Evolutionary conservation across 2,797 vertebrate species (phyloP).

Genomic region (Zalophus californianus): DNA sequence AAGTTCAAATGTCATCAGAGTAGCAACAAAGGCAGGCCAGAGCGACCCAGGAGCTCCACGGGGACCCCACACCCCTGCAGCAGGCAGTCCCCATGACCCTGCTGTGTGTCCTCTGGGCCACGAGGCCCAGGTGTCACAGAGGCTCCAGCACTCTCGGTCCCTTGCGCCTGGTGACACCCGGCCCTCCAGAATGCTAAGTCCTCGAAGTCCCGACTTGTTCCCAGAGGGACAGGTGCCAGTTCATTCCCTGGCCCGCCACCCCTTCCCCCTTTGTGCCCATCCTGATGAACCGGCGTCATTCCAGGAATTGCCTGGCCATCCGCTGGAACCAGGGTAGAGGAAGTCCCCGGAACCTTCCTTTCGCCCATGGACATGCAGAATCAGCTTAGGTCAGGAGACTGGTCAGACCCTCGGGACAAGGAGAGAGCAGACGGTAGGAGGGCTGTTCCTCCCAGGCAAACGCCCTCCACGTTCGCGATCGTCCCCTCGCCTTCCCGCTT

Average conservation of each 20-base stretch:
- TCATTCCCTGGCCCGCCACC: too few relatives aligned
- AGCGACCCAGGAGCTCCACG: fast-evolving
- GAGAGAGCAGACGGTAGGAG: neutral
- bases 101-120: neutral
- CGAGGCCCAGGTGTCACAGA: neutral
- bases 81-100: neutral
- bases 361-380: neutral
- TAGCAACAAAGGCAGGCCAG: neutral
- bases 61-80: neutral
- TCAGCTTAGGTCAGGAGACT: neutral
- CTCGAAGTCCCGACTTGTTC: neutral
- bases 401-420: neutral
- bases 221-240: neutral
- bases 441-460: neutral
- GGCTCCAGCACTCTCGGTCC: neutral
- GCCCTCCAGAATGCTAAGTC: neutral
- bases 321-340: neutral
- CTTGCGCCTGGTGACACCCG: neutral
- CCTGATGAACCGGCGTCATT: neutral
- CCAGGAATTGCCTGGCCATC: neutral
- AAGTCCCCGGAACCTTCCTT: conserved; percentile 10
- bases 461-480: neutral
- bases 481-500: neutral
- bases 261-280: neutral
- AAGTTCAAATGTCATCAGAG: neutral